Evolutionary conservation across 2,888 invertebrate species (phyloP).

Genomic region (Pachydiplax longipennis): DNA sequence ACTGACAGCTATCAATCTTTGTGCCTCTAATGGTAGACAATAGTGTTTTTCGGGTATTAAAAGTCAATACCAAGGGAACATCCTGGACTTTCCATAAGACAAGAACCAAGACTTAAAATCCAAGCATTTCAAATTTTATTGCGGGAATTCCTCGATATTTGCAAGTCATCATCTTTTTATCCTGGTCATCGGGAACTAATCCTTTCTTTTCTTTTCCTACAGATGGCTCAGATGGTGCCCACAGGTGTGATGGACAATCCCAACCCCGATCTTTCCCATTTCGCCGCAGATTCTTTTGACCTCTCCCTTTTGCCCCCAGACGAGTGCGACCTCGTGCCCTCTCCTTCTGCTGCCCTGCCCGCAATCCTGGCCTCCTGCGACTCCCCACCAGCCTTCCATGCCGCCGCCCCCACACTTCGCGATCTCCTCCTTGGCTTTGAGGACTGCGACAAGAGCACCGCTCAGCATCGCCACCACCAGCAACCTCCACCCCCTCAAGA

Average conservation of each 20-base stretch:
- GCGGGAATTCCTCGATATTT: not conserved
- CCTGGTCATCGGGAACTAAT: not conserved
- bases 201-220: conserved; percentile 55
- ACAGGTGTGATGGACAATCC: conserved; percentile 75
- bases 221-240: conserved; percentile 87
- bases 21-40: too few relatives aligned
- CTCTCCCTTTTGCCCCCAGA: conserved; percentile 74
- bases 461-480: not conserved
- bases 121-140: not conserved
- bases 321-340: conserved; percentile 42
- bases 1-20: too few relatives aligned
- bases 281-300: conserved; percentile 72
- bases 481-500: conserved; percentile 64
- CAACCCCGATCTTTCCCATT: conserved; percentile 68
- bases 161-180: not conserved
- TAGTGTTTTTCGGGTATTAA: too few relatives aligned
- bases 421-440: conserved; percentile 58
- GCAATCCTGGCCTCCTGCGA: conserved; percentile 17
- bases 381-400: conserved; percentile 59
- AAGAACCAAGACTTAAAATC: not conserved
- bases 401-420: conserved; percentile 60
- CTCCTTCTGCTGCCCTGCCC: conserved; percentile 21
- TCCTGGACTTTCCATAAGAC: not conserved
- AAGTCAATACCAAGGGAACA: too few relatives aligned
- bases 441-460: conserved; percentile 23